Evolutionary conservation across 2,888 invertebrate genomes (phyloP).

Genomic region (Chymomyza fuscimana): DNA sequence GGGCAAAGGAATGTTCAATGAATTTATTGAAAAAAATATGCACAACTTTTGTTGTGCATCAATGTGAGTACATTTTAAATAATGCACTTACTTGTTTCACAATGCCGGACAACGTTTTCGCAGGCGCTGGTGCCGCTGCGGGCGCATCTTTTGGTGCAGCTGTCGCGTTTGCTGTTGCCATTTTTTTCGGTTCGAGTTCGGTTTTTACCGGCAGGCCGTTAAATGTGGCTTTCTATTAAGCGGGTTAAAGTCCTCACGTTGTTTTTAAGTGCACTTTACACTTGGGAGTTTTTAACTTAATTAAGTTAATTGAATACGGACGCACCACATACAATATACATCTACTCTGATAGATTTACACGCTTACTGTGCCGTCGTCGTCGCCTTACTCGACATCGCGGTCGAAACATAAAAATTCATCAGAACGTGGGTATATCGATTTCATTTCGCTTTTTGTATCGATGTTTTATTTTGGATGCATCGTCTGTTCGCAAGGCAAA

Average conservation of each 20-base stretch:
- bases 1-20: constrained; percentile 37
- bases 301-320: constrained; percentile 67
- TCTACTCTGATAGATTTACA: constrained; percentile 54
- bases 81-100: constrained; percentile 78
- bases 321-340: constrained; percentile 54
- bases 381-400: constrained; percentile 10
- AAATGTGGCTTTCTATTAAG: constrained; percentile 54
- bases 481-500: background rate
- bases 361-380: constrained; percentile 23
- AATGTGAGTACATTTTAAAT: constrained; percentile 4
- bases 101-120: constrained; percentile 74
- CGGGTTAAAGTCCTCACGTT: constrained; percentile 51
- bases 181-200: constrained; percentile 66
- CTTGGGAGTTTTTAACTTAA: constrained; percentile 58
- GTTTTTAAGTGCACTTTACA: constrained; percentile 62
- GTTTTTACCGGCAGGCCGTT: constrained; percentile 66
- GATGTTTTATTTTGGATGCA: background rate
- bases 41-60: constrained; percentile 9
- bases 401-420: constrained; percentile 3
- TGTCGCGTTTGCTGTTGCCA: constrained; percentile 73
- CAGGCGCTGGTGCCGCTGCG: constrained; percentile 62
- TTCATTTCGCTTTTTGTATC: background rate
- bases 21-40: constrained; percentile 7
- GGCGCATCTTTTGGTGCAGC: constrained; percentile 71
- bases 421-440: background rate